Evolutionary conservation across 1,140 invertebrate genomes (phyloP).

Genomic region (Drosophila guanche): DNA sequence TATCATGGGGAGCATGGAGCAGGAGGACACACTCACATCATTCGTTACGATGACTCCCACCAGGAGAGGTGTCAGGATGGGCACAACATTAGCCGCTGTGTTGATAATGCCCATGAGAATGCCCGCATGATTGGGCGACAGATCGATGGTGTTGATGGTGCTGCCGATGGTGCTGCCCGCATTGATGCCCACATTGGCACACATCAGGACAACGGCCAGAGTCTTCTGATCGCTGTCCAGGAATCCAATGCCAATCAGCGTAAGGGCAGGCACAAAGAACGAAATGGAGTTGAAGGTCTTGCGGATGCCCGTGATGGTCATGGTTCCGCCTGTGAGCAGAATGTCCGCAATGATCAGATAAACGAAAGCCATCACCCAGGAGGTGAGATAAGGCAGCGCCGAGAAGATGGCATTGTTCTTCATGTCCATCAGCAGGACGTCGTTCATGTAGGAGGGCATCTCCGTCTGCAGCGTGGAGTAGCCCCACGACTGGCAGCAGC

Average conservation of each 20-base stretch:
- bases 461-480: constrained; percentile 96
- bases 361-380: constrained; percentile 88
- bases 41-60: constrained; percentile 87
- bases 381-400: constrained; percentile 91
- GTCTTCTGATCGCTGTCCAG: constrained; percentile 84
- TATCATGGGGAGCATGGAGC: neutral
- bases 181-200: constrained; percentile 90
- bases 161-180: constrained; percentile 89
- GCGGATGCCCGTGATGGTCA: constrained; percentile 85
- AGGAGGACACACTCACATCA: constrained; percentile 86
- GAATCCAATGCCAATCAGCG: constrained; percentile 87
- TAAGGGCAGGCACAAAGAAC: constrained; percentile 85
- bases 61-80: constrained; percentile 88
- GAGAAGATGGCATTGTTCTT: constrained; percentile 89
- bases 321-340: constrained; percentile 85
- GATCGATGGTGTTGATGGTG: constrained; percentile 88
- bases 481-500: constrained; percentile 96
- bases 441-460: constrained; percentile 94
- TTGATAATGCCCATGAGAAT: constrained; percentile 89
- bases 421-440: constrained; percentile 91
- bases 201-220: constrained; percentile 86
- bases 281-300: constrained; percentile 88
- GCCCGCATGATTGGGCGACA: constrained; percentile 91
- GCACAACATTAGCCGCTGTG: constrained; percentile 88
- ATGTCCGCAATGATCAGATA: constrained; percentile 87